Evolutionary conservation across 2,113 vertebrate genomes (phyloP).

Genomic region (Aegithalos caudatus): DNA sequence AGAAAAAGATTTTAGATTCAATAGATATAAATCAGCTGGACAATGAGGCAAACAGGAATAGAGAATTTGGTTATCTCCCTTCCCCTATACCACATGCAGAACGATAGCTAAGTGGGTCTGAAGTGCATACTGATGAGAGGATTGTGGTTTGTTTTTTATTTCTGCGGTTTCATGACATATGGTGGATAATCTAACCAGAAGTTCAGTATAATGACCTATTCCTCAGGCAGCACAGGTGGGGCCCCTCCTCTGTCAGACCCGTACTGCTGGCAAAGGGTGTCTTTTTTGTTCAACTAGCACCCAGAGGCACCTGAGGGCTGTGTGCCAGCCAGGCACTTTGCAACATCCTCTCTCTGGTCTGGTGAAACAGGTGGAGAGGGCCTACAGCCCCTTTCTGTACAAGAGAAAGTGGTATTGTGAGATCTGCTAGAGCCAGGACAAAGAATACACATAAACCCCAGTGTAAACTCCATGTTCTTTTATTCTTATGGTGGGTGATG

Average conservation of each 20-base stretch:
- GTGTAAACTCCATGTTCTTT: not conserved
- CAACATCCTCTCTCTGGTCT: not conserved
- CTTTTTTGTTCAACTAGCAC: not conserved
- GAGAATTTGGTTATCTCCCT: not conserved
- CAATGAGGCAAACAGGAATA: not conserved
- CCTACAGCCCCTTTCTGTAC: not conserved
- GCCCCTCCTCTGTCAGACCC: not conserved
- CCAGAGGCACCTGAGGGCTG: not conserved
- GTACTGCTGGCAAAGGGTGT: not conserved
- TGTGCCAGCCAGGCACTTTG: not conserved
- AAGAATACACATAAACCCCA: not conserved
- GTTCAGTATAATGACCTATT: not conserved
- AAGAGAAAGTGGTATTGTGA: not conserved
- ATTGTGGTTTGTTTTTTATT: not conserved
- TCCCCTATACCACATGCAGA: not conserved
- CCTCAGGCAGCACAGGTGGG: not conserved
- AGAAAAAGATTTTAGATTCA: not conserved
- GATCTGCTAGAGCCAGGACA: not conserved
- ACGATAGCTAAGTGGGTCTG: not conserved
- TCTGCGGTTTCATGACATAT: not conserved
- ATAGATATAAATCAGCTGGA: not conserved
- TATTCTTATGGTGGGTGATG: not conserved
- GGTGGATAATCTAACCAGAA: not conserved
- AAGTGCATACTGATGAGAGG: not conserved
- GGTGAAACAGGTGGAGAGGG: not conserved